Percentiles rank a stretch among this genome's conserved stretches.
Evolutionary conservation across 2,888 invertebrate genomes (phyloP).

Genomic region (Gastracanthus pulcherrimus): DNA sequence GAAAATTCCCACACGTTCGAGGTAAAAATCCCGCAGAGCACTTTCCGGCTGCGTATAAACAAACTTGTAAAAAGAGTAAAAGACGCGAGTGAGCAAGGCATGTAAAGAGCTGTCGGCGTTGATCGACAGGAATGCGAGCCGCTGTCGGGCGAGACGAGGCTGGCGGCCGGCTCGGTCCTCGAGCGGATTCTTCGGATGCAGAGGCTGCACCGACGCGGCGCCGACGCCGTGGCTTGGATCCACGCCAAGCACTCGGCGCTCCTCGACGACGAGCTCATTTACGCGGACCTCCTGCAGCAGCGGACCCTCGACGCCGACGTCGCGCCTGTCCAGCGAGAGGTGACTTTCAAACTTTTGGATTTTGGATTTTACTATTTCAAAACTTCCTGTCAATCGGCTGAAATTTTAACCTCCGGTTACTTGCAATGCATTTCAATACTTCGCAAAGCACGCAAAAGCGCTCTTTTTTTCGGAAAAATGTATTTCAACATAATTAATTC

Average conservation of each 20-base stretch:
- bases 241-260: conserved; percentile 65
- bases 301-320: neutral
- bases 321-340: neutral
- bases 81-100: neutral
- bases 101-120: neutral
- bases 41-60: neutral
- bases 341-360: neutral
- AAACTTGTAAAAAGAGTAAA: neutral
- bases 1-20: neutral
- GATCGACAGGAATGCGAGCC: conserved; percentile 65
- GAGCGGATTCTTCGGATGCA: conserved; percentile 82
- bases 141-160: conserved; percentile 45
- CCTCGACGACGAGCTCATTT: conserved; percentile 68
- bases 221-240: conserved; percentile 74
- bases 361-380: too few species aligned
- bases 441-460: too few species aligned
- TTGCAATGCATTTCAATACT: too few species aligned
- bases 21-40: neutral
- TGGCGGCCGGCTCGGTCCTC: conserved; percentile 80
- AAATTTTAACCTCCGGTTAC: too few species aligned
- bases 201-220: conserved; percentile 74
- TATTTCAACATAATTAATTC: too few species aligned
- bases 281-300: conserved; percentile 64
- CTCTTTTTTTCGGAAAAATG: too few species aligned
- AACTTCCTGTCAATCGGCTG: too few species aligned